phyloP scores from a whole-genome alignment of 2,888 invertebrate species.

The Asteroscopus sphinx region DNA sequence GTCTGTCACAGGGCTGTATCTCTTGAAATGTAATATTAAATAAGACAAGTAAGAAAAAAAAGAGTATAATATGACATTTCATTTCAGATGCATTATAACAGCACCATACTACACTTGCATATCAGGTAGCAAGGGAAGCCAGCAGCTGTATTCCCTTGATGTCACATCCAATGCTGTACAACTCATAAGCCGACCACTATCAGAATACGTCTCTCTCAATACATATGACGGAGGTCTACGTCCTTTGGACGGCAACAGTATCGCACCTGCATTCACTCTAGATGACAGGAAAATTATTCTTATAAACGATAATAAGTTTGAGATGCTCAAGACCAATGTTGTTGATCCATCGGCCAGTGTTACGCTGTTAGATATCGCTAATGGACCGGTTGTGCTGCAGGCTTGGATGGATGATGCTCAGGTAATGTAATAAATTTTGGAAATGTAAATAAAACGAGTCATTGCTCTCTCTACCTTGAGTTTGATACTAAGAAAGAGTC shows the following conservation, averaged over 20 bases:
- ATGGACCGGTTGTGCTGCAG: constrained; percentile 75
- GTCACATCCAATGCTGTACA: constrained; percentile 88
- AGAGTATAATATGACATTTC: too few relatives aligned
- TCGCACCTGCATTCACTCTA: constrained; percentile 78
- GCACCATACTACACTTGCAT: constrained; percentile 92
- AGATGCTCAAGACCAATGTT: constrained; percentile 65
- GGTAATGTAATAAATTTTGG: constrained; percentile 17
- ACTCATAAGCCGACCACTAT: constrained; percentile 84
- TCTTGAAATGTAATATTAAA: too few relatives aligned
- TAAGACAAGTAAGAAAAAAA: too few relatives aligned
- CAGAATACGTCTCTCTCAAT: constrained; percentile 65
- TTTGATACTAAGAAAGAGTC: too few relatives aligned
- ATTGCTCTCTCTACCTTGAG: too few relatives aligned
- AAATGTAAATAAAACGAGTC: too few relatives aligned
- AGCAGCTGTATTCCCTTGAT: constrained; percentile 91
- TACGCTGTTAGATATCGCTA: constrained; percentile 73
- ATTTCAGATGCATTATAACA: constrained; percentile 90
- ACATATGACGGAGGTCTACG: constrained; percentile 66
- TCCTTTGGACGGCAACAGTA: constrained; percentile 73
- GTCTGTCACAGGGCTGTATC: too few relatives aligned
- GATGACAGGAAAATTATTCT: constrained; percentile 78
- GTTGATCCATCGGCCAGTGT: constrained; percentile 73
- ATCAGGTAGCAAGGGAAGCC: constrained; percentile 81
- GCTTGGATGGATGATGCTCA: constrained; percentile 72
- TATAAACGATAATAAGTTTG: constrained; percentile 76